phyloP scores from a whole-genome alignment of 2,797 vertebrate species.

The Limnodromus scolopaceus region DNA sequence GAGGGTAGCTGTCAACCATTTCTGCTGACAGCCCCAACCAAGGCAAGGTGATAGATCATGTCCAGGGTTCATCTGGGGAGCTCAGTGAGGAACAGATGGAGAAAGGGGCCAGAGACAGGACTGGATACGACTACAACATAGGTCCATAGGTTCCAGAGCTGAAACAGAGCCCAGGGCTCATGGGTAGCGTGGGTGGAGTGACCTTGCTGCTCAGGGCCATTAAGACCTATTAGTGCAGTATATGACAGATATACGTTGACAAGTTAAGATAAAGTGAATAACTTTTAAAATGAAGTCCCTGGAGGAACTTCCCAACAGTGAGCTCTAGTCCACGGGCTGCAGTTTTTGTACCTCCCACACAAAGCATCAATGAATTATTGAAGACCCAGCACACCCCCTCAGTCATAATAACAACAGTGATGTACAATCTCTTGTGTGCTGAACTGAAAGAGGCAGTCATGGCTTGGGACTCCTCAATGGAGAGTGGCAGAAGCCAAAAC shows the following conservation, averaged over 20 bases:
- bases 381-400: neutral
- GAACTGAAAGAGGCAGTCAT: neutral
- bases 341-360: neutral
- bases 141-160: neutral
- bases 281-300: neutral
- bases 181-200: fast-evolving
- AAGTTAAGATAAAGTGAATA: neutral
- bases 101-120: neutral
- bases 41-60: neutral
- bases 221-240: neutral
- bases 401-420: neutral
- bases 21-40: neutral
- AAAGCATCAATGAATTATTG: neutral
- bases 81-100: neutral
- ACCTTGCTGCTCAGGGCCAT: neutral
- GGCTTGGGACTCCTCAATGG: neutral
- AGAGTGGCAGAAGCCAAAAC: neutral
- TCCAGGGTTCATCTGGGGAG: neutral
- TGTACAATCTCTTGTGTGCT: neutral
- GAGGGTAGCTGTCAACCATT: neutral
- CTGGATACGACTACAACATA: neutral
- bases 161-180: neutral
- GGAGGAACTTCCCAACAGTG: neutral
- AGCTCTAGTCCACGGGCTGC: neutral
- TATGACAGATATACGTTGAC: neutral